A percentile compares a stretch with the other conserved stretches of the same genome.
Evolutionary conservation across 2,113 vertebrate genomes (phyloP).

Genomic region (Barnardius zonarius): DNA sequence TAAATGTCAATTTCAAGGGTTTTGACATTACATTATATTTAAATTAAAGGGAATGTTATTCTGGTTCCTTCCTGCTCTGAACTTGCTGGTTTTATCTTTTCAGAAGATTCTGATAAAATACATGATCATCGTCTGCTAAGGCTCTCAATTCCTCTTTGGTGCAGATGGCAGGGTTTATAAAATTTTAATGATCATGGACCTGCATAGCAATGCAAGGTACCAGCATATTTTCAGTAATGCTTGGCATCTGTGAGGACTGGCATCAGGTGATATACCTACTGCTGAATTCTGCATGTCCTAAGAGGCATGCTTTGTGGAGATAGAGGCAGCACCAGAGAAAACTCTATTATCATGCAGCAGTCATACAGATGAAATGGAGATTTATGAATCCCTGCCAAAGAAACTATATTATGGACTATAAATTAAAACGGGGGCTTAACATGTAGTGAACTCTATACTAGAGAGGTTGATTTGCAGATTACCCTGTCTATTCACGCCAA

Average conservation of each 20-base stretch:
- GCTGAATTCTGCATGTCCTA: slow-evolving; percentile 47
- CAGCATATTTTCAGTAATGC: slow-evolving; percentile 67
- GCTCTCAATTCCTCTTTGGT: slow-evolving; percentile 66
- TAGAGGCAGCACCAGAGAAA: slow-evolving; percentile 60
- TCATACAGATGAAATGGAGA: slow-evolving; percentile 56
- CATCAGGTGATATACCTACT: slow-evolving; percentile 45
- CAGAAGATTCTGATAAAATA: slow-evolving; percentile 75
- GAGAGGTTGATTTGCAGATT: slow-evolving; percentile 62
- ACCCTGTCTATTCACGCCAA: slow-evolving; percentile 41
- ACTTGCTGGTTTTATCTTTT: slow-evolving; percentile 32
- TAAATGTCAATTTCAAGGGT: slow-evolving; percentile 65
- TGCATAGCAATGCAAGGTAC: slow-evolving; percentile 66
- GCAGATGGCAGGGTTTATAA: slow-evolving; percentile 72
- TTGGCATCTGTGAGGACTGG: slow-evolving; percentile 50
- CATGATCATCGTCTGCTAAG: slow-evolving; percentile 63
- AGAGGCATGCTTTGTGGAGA: slow-evolving; percentile 44
- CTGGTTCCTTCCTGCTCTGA: slow-evolving; percentile 12
- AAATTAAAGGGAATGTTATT: slow-evolving; percentile 72
- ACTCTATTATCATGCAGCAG: slow-evolving; percentile 64
- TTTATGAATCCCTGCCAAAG: slow-evolving; percentile 74
- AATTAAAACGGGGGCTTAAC: slow-evolving; percentile 74
- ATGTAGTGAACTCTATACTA: slow-evolving; percentile 32
- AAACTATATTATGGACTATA: slow-evolving; percentile 69
- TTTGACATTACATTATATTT: slow-evolving; percentile 69
- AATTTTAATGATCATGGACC: slow-evolving; percentile 76